A percentile compares a stretch with the other conserved stretches of the same genome.
Evolutionary conservation across 2,797 vertebrate genomes (phyloP).

Genomic region (Dendrocincla tyrannina): DNA sequence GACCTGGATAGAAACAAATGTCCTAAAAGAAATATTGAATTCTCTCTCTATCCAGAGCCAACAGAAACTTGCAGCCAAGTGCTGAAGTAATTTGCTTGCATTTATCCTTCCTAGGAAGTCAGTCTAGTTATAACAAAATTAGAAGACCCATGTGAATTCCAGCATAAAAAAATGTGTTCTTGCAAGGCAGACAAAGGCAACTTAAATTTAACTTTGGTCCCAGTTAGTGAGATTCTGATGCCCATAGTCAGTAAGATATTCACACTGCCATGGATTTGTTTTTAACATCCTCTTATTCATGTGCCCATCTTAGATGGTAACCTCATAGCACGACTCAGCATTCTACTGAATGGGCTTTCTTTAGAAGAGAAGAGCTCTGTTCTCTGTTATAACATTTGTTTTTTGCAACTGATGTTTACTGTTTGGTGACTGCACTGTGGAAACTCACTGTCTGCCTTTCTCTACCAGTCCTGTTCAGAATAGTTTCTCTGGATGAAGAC

Average conservation of each 20-base stretch:
- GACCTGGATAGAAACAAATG: neutral
- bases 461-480: slow-evolving; percentile 83
- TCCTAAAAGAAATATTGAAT: neutral
- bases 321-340: neutral
- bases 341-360: neutral
- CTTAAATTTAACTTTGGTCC: neutral
- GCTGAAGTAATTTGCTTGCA: neutral
- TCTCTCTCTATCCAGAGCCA: neutral
- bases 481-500: slow-evolving; percentile 79
- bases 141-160: neutral
- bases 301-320: neutral
- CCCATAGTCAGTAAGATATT: neutral
- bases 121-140: neutral
- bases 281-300: neutral
- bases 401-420: neutral
- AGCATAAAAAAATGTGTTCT: neutral
- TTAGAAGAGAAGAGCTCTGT: neutral
- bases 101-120: neutral
- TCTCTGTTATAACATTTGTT: neutral
- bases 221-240: neutral
- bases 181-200: neutral
- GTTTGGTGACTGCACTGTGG: neutral
- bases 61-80: neutral
- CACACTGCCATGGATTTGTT: neutral
- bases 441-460: slow-evolving; percentile 31